Conservation (phyloP, 2,113 vertebrate genomes). For the Mesocricetus auratus region DNA sequence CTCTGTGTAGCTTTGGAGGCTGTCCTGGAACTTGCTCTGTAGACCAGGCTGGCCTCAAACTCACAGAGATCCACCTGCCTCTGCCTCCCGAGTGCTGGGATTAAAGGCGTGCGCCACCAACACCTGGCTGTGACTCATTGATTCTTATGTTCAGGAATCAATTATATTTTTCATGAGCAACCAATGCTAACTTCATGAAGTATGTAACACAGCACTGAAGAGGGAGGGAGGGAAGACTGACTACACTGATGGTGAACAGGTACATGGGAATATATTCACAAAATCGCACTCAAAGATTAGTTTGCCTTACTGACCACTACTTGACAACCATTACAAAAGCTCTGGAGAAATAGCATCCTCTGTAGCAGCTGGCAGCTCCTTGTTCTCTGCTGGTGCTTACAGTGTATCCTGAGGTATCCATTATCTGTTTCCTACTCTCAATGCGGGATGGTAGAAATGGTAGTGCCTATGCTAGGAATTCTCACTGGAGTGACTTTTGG, state of each 20-base stretch:
- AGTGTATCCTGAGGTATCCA: background rate
- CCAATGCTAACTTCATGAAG: conserved; percentile 23
- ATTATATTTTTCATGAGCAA: conserved; percentile 33
- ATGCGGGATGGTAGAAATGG: background rate
- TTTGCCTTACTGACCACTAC: background rate
- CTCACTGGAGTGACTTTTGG: background rate
- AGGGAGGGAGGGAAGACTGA: background rate
- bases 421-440: background rate
- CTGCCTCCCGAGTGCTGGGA: too few species aligned
- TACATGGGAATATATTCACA: conserved; percentile 17
- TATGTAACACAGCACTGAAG: background rate
- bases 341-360: background rate
- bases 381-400: conserved; percentile 12
- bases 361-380: background rate
- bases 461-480: background rate
- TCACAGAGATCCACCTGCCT: too few species aligned
- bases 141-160: conserved; percentile 44
- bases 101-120: too few species aligned
- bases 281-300: background rate
- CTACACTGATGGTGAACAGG: background rate
- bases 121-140: background rate
- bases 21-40: too few species aligned
- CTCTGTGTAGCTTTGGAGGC: too few species aligned
- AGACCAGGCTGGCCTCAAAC: too few species aligned
- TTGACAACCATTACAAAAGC: conserved; percentile 11